Conservation (phyloP, 2,888 invertebrate species). For the Pandemis corylana region DNA sequence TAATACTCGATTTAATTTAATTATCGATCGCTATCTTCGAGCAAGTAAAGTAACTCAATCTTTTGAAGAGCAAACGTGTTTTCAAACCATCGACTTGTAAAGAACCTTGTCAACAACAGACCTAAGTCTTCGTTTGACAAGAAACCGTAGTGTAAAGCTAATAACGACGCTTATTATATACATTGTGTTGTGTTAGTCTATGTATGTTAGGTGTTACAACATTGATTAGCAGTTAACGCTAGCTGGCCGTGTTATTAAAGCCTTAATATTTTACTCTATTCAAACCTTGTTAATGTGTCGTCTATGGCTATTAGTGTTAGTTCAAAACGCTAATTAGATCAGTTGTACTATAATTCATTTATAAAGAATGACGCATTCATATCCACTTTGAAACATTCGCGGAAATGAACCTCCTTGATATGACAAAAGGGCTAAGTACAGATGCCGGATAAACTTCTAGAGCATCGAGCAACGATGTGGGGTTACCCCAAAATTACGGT, state of each 20-base stretch:
- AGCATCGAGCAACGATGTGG: too few species aligned
- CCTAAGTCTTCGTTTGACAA: conserved; percentile 18
- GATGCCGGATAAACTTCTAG: too few species aligned
- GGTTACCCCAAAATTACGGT: too few species aligned
- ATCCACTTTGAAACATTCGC: too few species aligned
- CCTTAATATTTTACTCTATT: conserved; percentile 29
- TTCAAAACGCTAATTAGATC: conserved; percentile 13
- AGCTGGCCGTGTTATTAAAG: conserved; percentile 40
- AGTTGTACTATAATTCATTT: conserved; percentile 8
- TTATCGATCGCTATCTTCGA: too few species aligned
- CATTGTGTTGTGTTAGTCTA: conserved; percentile 34
- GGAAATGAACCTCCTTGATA: too few species aligned
- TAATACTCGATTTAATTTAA: too few species aligned
- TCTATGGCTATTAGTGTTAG: conserved; percentile 29
- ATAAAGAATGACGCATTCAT: background rate
- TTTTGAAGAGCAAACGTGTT: conserved; percentile 35
- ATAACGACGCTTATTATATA: conserved; percentile 33
- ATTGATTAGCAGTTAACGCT: conserved; percentile 32
- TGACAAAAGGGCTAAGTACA: too few species aligned
- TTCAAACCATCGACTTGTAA: conserved; percentile 12
- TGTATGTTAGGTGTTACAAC: conserved; percentile 33
- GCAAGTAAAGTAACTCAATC: background rate
- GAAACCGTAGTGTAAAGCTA: conserved; percentile 32
- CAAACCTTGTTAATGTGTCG: conserved; percentile 24
- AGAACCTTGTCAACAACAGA: conserved; percentile 15